phyloP scores from a whole-genome alignment of 2,113 vertebrate genomes.

The Oncorhynchus keta region DNA sequence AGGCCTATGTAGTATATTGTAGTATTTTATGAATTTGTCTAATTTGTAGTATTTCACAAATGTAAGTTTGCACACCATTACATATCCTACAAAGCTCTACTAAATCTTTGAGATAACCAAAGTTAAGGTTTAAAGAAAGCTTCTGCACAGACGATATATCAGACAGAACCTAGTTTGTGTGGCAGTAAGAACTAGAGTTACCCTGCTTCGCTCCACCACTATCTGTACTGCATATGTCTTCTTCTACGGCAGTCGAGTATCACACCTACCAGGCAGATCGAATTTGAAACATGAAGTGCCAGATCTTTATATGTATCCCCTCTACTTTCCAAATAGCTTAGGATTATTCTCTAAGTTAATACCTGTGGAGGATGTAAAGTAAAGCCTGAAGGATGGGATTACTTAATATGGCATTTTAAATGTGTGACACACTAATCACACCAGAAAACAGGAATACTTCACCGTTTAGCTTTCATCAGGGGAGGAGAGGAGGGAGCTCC shows the following conservation, averaged over 20 bases:
- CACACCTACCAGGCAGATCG: conserved; percentile 88
- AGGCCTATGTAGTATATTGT: not conserved
- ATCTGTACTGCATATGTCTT: not conserved
- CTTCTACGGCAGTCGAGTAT: conserved; percentile 44
- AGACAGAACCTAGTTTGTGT: not conserved
- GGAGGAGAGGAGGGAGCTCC: conserved; percentile 61
- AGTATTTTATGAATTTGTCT: not conserved
- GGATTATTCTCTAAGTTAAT: conserved; percentile 99
- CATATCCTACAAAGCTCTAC: not conserved
- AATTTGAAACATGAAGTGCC: conserved; percentile 95
- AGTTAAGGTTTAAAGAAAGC: conserved; percentile 2
- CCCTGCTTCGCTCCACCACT: not conserved
- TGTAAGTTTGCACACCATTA: not conserved
- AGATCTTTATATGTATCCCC: conserved; percentile 93
- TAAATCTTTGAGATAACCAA: not conserved
- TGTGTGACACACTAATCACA: conserved; percentile 95
- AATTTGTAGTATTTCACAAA: not conserved
- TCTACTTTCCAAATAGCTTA: conserved; percentile 89
- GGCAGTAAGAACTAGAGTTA: not conserved
- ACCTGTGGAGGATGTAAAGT: conserved; percentile 98
- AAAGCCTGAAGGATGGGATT: conserved; percentile 99
- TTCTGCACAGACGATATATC: conserved; percentile 5
- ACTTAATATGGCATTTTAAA: conserved; percentile 96
- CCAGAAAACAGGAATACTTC: conserved; percentile 88
- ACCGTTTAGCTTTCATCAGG: conserved; percentile 78